phyloP scores from a whole-genome alignment of 2,888 invertebrate genomes.

The Trichogramma evanescens region DNA sequence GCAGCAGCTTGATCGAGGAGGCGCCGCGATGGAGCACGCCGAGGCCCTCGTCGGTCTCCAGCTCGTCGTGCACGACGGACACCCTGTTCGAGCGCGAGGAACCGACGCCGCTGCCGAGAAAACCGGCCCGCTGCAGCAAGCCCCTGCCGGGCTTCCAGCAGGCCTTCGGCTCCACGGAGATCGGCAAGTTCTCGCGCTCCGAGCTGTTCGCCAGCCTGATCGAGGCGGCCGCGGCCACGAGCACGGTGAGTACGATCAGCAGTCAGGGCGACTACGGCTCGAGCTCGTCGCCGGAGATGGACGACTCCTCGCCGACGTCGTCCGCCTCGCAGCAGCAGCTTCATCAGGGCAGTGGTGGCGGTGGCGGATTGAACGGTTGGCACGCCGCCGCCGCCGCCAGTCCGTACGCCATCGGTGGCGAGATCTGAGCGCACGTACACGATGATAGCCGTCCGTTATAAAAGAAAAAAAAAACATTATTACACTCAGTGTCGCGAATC shows the following conservation, averaged over 20 bases:
- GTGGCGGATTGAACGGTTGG: not conserved
- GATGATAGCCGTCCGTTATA: not conserved
- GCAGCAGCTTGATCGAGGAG: not conserved
- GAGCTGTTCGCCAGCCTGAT: conserved; percentile 62
- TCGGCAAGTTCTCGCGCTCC: conserved; percentile 67
- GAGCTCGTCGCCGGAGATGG: conserved; percentile 16
- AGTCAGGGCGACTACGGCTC: conserved; percentile 10
- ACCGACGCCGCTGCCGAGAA: conserved; percentile 22
- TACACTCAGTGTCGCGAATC: too few relatives aligned
- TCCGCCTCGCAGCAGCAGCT: not conserved
- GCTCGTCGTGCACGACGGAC: conserved; percentile 15
- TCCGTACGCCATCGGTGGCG: not conserved
- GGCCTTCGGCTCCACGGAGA: conserved; percentile 79
- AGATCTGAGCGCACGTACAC: not conserved
- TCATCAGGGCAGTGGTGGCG: not conserved
- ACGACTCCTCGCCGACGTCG: conserved; percentile 5
- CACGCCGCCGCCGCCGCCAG: not conserved
- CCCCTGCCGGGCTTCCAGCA: conserved; percentile 77
- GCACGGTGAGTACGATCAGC: conserved; percentile 30
- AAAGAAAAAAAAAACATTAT: not conserved
- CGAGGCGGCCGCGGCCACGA: conserved; percentile 41
- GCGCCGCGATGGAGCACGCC: conserved; percentile 9
- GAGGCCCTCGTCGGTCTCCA: conserved; percentile 10
- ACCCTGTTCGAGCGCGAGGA: conserved; percentile 12
- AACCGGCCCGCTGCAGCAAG: conserved; percentile 31